phyloP scores from a whole-genome alignment of 1,140 invertebrate species.

The Proales similis region DNA sequence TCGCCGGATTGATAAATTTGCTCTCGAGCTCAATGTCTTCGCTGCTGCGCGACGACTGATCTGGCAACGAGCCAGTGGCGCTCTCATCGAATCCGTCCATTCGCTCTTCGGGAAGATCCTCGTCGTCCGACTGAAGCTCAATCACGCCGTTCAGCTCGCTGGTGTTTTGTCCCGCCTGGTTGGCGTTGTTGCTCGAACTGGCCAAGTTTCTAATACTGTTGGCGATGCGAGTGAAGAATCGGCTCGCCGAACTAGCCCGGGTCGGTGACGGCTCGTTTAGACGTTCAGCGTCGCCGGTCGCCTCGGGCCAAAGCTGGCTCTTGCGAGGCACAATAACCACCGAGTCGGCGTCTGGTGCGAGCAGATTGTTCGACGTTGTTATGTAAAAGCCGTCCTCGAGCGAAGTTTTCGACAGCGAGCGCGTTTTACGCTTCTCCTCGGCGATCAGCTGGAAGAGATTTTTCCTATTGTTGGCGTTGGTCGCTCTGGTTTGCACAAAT shows the following conservation, averaged over 20 bases:
- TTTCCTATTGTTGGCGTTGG: conserved; percentile 9
- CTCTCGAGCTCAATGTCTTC: too few relatives aligned
- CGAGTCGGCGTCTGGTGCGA: conserved; percentile 1
- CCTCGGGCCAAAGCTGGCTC: not conserved
- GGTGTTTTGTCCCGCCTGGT: too few relatives aligned
- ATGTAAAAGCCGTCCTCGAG: conserved; percentile 33
- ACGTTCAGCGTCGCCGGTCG: not conserved
- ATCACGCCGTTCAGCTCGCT: too few relatives aligned
- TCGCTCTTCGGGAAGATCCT: too few relatives aligned
- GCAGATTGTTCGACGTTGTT: conserved; percentile 29
- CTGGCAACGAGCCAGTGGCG: too few relatives aligned
- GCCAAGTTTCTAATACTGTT: conserved; percentile 21
- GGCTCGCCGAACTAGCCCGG: not conserved
- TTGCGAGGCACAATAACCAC: conserved; percentile 22
- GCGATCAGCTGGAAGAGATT: conserved; percentile 36
- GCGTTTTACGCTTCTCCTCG: conserved; percentile 35
- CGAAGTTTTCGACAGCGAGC: conserved; percentile 23
- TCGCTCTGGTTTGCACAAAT: conserved; percentile 31
- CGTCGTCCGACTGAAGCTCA: too few relatives aligned
- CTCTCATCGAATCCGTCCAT: too few relatives aligned
- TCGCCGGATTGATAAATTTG: too few relatives aligned
- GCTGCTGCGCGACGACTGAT: too few relatives aligned
- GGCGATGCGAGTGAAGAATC: conserved; percentile 14
- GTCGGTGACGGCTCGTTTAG: too few relatives aligned
- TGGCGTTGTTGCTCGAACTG: too few relatives aligned